These are phyloP conservation scores for Phycodurus eques DNA, from an alignment of 2,113 vertebrate genomes.

Conservation along the genomic window DNA sequence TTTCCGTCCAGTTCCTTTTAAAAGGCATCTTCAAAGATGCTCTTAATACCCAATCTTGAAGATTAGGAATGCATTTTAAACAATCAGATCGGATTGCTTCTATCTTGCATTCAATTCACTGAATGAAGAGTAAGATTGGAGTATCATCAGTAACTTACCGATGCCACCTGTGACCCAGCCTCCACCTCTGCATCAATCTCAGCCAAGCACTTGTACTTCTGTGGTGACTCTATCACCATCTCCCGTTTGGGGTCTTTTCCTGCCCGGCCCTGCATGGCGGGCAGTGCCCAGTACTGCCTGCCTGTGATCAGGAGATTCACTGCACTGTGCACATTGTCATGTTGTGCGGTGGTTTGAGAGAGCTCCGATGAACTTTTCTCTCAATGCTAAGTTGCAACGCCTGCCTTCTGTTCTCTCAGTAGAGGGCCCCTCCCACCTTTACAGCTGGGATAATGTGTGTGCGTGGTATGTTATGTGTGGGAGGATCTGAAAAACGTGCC, in stretches of 20 bases:
- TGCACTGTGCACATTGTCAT: conserved; percentile 25
- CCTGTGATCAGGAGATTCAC: conserved; percentile 22
- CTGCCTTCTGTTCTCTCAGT: conserved; percentile 45
- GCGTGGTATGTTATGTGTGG: conserved; percentile 13
- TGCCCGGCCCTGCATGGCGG: conserved; percentile 83
- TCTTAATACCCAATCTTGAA: conserved; percentile 20
- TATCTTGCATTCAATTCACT: background rate
- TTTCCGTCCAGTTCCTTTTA: conserved; percentile 41
- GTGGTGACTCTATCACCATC: conserved; percentile 79
- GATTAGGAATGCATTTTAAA: conserved; percentile 15
- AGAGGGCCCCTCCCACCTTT: conserved; percentile 55
- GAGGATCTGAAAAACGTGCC: conserved; percentile 23
- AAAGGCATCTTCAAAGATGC: conserved; percentile 48
- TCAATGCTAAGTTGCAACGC: conserved; percentile 43
- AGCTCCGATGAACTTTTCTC: conserved; percentile 37
- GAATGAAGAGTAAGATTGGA: background rate
- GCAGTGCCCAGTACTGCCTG: conserved; percentile 11
- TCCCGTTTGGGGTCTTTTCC: conserved; percentile 81
- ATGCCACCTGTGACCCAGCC: conserved; percentile 63
- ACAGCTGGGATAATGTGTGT: conserved; percentile 62
- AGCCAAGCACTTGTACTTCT: conserved; percentile 78
- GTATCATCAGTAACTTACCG: conserved; percentile 75
- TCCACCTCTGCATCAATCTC: conserved; percentile 80
- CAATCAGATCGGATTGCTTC: conserved; percentile 12
- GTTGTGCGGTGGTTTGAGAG: conserved; percentile 11